Percentiles rank a stretch among this genome's conserved stretches.
Evolutionary conservation across 2,888 invertebrate genomes (phyloP).

Genomic region (Altica lythri): DNA sequence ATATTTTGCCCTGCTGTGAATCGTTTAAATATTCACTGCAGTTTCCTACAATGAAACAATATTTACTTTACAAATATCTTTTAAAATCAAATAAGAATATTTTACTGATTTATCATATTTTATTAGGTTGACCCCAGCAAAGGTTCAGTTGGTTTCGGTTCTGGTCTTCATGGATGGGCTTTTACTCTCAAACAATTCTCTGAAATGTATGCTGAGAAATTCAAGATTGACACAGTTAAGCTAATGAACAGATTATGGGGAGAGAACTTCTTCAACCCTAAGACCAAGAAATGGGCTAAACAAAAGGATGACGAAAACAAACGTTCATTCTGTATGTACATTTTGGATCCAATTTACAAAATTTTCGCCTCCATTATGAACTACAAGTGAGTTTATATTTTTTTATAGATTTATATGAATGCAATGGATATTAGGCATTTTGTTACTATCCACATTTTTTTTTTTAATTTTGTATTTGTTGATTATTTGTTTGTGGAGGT

Average conservation of each 20-base stretch:
- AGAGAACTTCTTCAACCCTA: conserved; percentile 97
- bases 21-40: conserved; percentile 42
- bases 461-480: too few relatives aligned
- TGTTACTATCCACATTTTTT: too few relatives aligned
- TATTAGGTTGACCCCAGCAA: conserved; percentile 88
- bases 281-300: conserved; percentile 98
- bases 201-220: conserved; percentile 98
- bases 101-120: conserved; percentile 15
- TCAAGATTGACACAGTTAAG: conserved; percentile 95
- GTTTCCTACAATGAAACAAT: conserved; percentile 51
- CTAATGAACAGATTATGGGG: conserved; percentile 92
- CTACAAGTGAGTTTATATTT: conserved; percentile 50
- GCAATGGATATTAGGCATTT: background rate
- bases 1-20: conserved; percentile 51
- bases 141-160: conserved; percentile 99
- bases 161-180: conserved; percentile 99
- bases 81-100: background rate
- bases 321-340: conserved; percentile 98
- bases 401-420: background rate
- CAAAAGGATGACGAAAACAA: conserved; percentile 89
- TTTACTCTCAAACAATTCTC: conserved; percentile 99
- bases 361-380: conserved; percentile 73
- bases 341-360: conserved; percentile 98
- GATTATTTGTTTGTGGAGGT: too few relatives aligned
- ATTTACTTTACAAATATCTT: background rate